Evolutionary conservation across 2,888 invertebrate genomes (phyloP).

Genomic region (Pasiphila rectangulata): DNA sequence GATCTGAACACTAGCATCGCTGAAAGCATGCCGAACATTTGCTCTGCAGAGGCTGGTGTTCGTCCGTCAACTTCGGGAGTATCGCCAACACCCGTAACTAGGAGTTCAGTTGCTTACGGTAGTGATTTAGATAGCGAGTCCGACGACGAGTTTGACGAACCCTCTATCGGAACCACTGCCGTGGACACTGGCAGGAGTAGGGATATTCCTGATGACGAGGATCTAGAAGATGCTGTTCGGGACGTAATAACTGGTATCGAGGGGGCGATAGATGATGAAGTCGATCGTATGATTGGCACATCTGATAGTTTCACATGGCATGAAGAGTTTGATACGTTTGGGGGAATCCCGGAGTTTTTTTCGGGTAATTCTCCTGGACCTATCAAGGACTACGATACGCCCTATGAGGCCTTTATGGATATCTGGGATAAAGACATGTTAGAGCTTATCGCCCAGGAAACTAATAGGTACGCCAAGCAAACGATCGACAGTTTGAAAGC

Average conservation of each 20-base stretch:
- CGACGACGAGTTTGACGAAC: slow-evolving; percentile 23
- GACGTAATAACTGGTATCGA: slow-evolving; percentile 16
- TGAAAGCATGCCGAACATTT: background rate
- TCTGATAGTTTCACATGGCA: slow-evolving; percentile 18
- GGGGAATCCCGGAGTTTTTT: slow-evolving; percentile 25
- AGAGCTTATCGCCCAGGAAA: slow-evolving; percentile 29
- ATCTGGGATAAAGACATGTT: slow-evolving; percentile 31
- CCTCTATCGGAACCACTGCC: slow-evolving; percentile 10
- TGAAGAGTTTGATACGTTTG: slow-evolving; percentile 26
- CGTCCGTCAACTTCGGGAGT: slow-evolving; percentile 5
- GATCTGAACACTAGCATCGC: slow-evolving; percentile 1
- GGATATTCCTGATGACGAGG: slow-evolving; percentile 28
- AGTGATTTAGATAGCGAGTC: slow-evolving; percentile 28
- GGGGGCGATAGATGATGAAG: slow-evolving; percentile 31
- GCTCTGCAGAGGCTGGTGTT: slow-evolving; percentile 2
- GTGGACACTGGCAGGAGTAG: background rate
- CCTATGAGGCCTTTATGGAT: slow-evolving; percentile 30
- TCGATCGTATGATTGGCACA: slow-evolving; percentile 16
- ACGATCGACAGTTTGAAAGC: slow-evolving; percentile 27
- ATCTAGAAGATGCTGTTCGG: slow-evolving; percentile 21
- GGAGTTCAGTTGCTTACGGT: slow-evolving; percentile 3
- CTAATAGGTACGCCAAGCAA: slow-evolving; percentile 34
- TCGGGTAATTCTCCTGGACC: background rate
- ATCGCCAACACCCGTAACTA: background rate
- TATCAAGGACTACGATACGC: background rate